Base-by-base conservation (phyloP, 1,140 invertebrate genomes). In the Trichonephila clavipes region DNA sequence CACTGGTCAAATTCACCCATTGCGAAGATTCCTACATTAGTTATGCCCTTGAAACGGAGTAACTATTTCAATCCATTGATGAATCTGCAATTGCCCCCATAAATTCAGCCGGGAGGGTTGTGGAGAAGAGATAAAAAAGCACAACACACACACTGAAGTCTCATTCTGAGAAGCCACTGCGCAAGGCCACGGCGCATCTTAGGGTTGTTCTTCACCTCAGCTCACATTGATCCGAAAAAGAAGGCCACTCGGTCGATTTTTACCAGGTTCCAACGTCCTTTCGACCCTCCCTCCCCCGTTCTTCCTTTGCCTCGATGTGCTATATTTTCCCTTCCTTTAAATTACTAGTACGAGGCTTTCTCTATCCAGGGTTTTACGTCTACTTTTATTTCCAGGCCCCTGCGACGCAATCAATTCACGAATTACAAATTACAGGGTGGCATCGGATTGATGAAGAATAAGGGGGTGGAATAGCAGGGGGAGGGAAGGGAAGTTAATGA, bases 351-450 rank as follows among this genome's bases (percentile, higher is more conserved):
- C 21, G 66, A 51, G 66, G 66, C 66, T 69, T 21, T 69, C n/a
- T 24, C n/a, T 24, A 24, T 51, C 66, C 66, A 8, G 66, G 66
- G 66, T n/a, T 69, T 69, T 24, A 24, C n/a, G 3, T 69, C 66
- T 69, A 69, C 66, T 69, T 69, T 83, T 83, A 28, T 83, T 51
- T n/a, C 81, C 81, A 69, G 66, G 66, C 66, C 24, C 66, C 24
- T 10, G 51, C 51, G 28, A 44, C 18, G 81, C 81, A 83, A 83
- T 83, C 81, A 83, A 83, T 83, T 83, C 81, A 40, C 28, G 81
- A 83, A 83, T 83, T 83, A 83, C 81, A 51, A 83, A 83, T 83
- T 83, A 83, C 51, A 83, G 81, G 81, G 51, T 83, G 81, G 81
- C 81, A 83, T 83, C 81, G 21, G 28, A 19, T 40, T 21, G 81